phyloP scores from a whole-genome alignment of 2,113 vertebrate genomes.

The Bubo bubo region DNA sequence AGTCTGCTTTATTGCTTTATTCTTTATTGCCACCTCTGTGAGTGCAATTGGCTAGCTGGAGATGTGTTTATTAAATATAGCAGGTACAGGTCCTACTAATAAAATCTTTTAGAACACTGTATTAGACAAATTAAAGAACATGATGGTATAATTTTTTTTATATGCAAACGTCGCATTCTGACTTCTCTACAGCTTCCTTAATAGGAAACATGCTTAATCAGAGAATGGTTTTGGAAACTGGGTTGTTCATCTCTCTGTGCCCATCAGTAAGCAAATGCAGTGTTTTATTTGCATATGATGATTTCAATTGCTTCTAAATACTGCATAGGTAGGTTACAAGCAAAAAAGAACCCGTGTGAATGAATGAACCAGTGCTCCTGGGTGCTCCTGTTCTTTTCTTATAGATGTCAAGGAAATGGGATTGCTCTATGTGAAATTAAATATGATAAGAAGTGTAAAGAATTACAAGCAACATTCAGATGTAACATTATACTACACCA shows the following conservation, averaged over 20 bases:
- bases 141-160: neutral
- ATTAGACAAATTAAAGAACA: neutral
- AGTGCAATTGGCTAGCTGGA: neutral
- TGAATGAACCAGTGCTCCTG: neutral
- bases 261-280: neutral
- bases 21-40: neutral
- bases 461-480: neutral
- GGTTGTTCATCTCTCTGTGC: neutral
- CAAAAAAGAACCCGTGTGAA: neutral
- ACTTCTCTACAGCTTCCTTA: neutral
- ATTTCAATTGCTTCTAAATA: neutral
- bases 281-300: neutral
- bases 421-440: neutral
- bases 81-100: neutral
- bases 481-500: neutral
- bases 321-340: neutral
- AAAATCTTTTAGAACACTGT: neutral
- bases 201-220: neutral
- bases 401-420: neutral
- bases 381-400: neutral
- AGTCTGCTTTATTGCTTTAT: neutral
- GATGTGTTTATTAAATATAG: neutral
- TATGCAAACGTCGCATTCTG: neutral
- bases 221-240: neutral
- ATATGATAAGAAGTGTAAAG: neutral